Percentiles rank a stretch among this genome's conserved stretches.
These are phyloP conservation scores for Neomicropteryx cornuta DNA, from an alignment of 1,140 invertebrate species.

Conservation along the genomic window DNA sequence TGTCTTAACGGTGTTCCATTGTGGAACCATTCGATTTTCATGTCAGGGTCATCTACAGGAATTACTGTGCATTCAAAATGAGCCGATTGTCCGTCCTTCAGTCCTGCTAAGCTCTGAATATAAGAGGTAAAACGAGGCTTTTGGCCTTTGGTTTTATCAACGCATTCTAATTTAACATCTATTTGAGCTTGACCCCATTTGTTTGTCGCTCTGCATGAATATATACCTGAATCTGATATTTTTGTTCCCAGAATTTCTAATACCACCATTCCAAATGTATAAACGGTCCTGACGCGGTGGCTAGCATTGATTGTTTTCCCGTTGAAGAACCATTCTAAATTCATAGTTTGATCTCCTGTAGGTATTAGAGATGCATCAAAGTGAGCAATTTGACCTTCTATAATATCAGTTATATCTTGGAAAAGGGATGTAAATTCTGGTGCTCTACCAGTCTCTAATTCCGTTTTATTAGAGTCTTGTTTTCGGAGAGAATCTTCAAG, in stretches of 20 bases:
- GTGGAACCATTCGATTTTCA: conserved; percentile 94
- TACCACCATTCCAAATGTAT: conserved; percentile 93
- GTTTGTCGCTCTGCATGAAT: conserved; percentile 80
- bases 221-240: conserved; percentile 77
- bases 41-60: conserved; percentile 85
- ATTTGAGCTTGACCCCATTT: conserved; percentile 82
- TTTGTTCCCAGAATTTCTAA: conserved; percentile 85
- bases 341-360: conserved; percentile 91
- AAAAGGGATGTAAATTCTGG: conserved; percentile 83
- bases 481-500: conserved; percentile 75
- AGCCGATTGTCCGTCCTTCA: conserved; percentile 85
- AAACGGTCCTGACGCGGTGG: conserved; percentile 80
- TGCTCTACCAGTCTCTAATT: conserved; percentile 66
- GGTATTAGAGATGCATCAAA: conserved; percentile 90
- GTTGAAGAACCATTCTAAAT: conserved; percentile 97
- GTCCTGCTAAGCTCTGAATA: conserved; percentile 69
- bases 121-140: conserved; percentile 83
- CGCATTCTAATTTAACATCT: conserved; percentile 69
- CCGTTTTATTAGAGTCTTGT: conserved; percentile 52
- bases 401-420: conserved; percentile 67
- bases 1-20: conserved; percentile 80
- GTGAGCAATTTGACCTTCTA: conserved; percentile 84
- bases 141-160: conserved; percentile 73
- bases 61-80: conserved; percentile 89
- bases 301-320: conserved; percentile 79